Base-by-base conservation (phyloP, 2,113 vertebrate species). In the Nettapus auritus region DNA sequence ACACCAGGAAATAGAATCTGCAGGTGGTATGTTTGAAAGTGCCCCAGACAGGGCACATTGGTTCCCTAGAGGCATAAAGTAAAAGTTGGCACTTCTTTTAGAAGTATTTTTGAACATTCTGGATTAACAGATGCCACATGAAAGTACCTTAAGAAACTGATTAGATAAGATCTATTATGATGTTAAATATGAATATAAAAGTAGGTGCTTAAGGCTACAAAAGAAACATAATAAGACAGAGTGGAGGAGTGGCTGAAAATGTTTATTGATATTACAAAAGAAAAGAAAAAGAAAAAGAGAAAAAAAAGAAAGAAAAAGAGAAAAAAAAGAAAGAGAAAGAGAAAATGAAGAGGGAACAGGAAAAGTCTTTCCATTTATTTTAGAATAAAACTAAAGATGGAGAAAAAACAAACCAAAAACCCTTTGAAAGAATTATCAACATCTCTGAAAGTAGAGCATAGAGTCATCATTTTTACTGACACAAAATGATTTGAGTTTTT, bases 181-280 rank as follows among this genome's bases (percentile, higher is more conserved):
- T 86, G 40, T 86, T 92, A 90, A 83, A 75, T 56, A 75, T 50
- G 62, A 91, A 94, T 85, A 85, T 8, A 94, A 63, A 94, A 91
- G 53, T 42, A 76, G 23, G 11, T 85, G 20, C 87, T 78, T 66
- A 79, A 73, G 70, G 84, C 38, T 89, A 66, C 42, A 60, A 33
- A 22, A 94, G 44, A 50, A 7, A 79, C 31, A 75, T 64, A 86
- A 86, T 26, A 76, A 87, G 69, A 76, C 33, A 38, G 52, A 92
- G n/a, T 11, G 34, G 0, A 0, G 18, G 53, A 94, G 17, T 53
- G 20, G 22, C 9, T 84, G 53, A 75, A 90, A 84, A 70, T 8
- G 21, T 66, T 88, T 89, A 31, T 69, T 76, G 34, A 60, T 22
- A 59, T 77, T 21, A 62, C 60, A 71, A 14, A 50, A 82, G 26